These are phyloP conservation scores for Drosophila oshimai DNA, from an alignment of 1,140 invertebrate genomes.

Conservation along the genomic window DNA sequence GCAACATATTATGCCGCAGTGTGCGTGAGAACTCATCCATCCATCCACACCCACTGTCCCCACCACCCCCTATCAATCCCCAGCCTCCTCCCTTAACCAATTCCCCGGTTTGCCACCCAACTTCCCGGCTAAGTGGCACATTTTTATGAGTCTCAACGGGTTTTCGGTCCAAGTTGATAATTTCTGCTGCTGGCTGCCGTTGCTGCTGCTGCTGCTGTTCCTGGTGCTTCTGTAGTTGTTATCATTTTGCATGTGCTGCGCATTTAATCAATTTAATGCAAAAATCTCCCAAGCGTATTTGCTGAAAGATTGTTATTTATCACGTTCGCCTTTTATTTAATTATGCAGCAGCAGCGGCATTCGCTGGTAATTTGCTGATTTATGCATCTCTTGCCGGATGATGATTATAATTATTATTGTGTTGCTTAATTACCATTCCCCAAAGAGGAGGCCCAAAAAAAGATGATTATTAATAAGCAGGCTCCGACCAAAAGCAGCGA, in stretches of 20 bases:
- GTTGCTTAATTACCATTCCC: constrained; percentile 75
- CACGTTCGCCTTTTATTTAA: constrained; percentile 78
- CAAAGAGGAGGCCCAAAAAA: constrained; percentile 45
- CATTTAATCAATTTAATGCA: constrained; percentile 81
- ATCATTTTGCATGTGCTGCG: constrained; percentile 63
- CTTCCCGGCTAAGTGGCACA: constrained; percentile 76
- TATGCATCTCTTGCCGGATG: constrained; percentile 70
- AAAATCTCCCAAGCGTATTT: constrained; percentile 72
- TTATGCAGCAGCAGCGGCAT: constrained; percentile 49
- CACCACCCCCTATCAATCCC: not conserved
- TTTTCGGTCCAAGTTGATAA: constrained; percentile 76
- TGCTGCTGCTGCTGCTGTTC: constrained; percentile 17
- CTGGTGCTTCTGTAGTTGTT: constrained; percentile 32
- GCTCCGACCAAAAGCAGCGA: constrained; percentile 16
- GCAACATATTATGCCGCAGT: constrained; percentile 58
- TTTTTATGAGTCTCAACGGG: constrained; percentile 78
- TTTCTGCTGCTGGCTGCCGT: constrained; percentile 40
- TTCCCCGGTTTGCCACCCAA: constrained; percentile 22
- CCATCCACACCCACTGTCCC: not conserved
- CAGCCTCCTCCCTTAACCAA: not conserved
- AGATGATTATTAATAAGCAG: constrained; percentile 77
- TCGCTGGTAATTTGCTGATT: constrained; percentile 68
- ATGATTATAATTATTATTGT: constrained; percentile 69
- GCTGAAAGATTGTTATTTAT: constrained; percentile 79
- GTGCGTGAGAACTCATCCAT: constrained; percentile 25